Conservation (phyloP, 2,113 vertebrate species). For the Platycercus adscitus region DNA sequence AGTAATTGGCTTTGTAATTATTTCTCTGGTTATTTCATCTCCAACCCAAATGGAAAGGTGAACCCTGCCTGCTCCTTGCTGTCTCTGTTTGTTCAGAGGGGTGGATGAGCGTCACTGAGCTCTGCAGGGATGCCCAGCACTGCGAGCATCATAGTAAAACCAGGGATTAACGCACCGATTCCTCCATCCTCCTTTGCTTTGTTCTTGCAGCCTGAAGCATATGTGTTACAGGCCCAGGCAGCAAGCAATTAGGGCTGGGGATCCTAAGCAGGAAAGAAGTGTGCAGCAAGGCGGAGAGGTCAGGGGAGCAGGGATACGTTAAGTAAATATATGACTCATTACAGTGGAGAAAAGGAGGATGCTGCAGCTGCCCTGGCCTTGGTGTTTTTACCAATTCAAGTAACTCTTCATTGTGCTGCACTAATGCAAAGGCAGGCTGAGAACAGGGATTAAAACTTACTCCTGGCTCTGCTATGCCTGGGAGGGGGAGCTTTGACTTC, state of each 20-base stretch:
- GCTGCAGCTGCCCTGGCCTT: neutral
- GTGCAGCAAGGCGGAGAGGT: neutral
- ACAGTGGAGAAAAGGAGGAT: neutral
- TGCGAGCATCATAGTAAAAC: neutral
- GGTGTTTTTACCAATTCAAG: neutral
- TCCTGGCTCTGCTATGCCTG: too few relatives aligned
- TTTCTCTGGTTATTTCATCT: neutral
- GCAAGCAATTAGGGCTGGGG: conserved; percentile 25
- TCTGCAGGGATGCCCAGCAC: neutral
- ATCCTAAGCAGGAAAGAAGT: neutral
- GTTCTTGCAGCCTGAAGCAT: neutral
- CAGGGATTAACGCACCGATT: neutral
- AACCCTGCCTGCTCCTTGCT: neutral
- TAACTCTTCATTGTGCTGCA: neutral
- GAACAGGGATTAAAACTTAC: neutral
- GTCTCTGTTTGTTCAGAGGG: neutral
- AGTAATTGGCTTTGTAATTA: neutral
- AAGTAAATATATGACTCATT: neutral
- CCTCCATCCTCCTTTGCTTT: neutral
- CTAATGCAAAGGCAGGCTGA: neutral
- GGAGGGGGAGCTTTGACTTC: neutral
- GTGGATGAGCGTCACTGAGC: neutral
- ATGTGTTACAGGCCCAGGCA: neutral
- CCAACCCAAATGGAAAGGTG: neutral
- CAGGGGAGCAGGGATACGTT: neutral